Conservation (phyloP, 2,888 invertebrate species). For the Stramonita haemastoma region DNA sequence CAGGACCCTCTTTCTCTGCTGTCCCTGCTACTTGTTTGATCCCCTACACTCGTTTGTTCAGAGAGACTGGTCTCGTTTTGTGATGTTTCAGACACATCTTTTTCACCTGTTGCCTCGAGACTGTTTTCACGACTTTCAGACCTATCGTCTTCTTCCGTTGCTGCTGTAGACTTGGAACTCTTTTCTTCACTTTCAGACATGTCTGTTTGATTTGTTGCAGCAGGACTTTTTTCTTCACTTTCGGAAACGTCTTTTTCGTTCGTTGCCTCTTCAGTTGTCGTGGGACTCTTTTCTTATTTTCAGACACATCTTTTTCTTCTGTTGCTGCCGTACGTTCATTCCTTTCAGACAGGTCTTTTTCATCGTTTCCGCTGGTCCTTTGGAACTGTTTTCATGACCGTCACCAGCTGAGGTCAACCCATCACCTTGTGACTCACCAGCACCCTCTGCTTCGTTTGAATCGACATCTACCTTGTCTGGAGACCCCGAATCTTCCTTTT, state of each 20-base stretch:
- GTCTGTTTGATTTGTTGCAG: not conserved
- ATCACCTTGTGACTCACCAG: not conserved
- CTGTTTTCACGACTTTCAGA: not conserved
- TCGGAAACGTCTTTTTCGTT: not conserved
- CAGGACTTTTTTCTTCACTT: not conserved
- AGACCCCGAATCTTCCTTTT: not conserved
- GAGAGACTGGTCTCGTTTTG: not conserved
- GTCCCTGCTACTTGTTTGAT: not conserved
- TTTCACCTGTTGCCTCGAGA: not conserved
- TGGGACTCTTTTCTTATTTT: too few species aligned
- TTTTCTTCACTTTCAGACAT: not conserved
- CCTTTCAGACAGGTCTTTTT: not conserved
- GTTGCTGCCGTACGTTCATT: not conserved
- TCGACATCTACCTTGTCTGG: not conserved
- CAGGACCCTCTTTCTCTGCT: not conserved
- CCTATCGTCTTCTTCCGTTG: not conserved
- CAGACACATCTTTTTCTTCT: too few species aligned
- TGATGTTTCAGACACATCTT: not conserved
- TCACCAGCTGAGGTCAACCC: too few species aligned
- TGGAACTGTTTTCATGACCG: not conserved
- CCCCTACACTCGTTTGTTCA: not conserved
- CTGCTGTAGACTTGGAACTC: not conserved
- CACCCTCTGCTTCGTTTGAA: not conserved
- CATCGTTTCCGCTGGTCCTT: not conserved
- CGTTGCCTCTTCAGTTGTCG: too few species aligned